Evolutionary conservation across 2,888 invertebrate genomes (phyloP).

Genomic region (Ochropleura leucogaster): DNA sequence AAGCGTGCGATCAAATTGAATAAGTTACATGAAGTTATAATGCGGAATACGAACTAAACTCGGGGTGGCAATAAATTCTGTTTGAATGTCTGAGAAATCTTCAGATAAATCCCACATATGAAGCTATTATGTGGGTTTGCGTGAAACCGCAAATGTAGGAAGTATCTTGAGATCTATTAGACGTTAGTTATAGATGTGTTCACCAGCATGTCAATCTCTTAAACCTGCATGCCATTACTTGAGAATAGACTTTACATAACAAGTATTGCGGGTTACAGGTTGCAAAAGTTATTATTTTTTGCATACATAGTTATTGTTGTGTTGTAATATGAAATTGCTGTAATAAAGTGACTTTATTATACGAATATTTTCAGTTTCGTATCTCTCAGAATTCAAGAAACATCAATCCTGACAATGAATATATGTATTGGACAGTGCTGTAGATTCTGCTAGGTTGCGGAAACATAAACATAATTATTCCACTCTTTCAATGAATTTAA

Average conservation of each 20-base stretch:
- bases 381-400: constrained; percentile 3
- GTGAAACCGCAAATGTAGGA: constrained; percentile 77
- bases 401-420: not conserved
- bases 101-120: constrained; percentile 62
- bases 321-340: constrained; percentile 10
- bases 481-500: constrained; percentile 37
- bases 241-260: constrained; percentile 34
- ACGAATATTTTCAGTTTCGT: constrained; percentile 5
- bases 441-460: constrained; percentile 27
- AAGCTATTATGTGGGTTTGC: constrained; percentile 63
- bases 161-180: constrained; percentile 74
- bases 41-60: constrained; percentile 29
- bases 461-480: constrained; percentile 23
- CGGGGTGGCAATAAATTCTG: constrained; percentile 35
- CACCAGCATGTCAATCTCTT: constrained; percentile 48
- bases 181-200: constrained; percentile 64
- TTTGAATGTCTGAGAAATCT: constrained; percentile 55
- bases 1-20: constrained; percentile 33
- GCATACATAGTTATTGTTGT: not conserved
- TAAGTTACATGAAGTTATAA: constrained; percentile 44
- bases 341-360: not conserved
- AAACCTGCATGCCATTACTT: constrained; percentile 30
- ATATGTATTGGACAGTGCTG: constrained; percentile 4
- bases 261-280: constrained; percentile 23
- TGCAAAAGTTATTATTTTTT: constrained; percentile 31